Evolutionary conservation across 2,113 vertebrate species (phyloP).

Genomic region (Labrus mixtus): DNA sequence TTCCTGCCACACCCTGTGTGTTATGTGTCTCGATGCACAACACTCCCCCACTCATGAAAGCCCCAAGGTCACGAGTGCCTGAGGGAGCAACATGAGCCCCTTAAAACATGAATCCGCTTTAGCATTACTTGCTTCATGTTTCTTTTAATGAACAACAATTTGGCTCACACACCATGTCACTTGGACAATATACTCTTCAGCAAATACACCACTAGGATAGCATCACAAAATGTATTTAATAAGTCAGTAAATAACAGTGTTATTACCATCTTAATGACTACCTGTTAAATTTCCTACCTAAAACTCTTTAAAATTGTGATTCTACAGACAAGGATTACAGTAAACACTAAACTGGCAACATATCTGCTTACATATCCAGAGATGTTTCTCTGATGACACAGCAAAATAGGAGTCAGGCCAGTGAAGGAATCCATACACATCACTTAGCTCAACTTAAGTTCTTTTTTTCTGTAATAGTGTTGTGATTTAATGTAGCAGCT

Average conservation of each 20-base stretch:
- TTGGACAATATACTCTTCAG: background rate
- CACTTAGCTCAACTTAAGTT: background rate
- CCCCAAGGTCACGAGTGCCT: background rate
- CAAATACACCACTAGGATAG: background rate
- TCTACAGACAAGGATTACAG: background rate
- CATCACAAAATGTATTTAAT: background rate
- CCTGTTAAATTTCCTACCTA: background rate
- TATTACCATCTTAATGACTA: background rate
- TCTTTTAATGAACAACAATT: background rate
- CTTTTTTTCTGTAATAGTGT: background rate
- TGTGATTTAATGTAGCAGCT: background rate
- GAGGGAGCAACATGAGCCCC: background rate
- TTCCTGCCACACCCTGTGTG: background rate
- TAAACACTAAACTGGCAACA: background rate
- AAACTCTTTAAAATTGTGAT: background rate
- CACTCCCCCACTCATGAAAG: background rate
- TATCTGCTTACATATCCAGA: background rate
- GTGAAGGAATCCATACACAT: background rate
- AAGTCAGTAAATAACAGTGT: background rate
- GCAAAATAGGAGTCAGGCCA: background rate
- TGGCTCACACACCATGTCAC: background rate
- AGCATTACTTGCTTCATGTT: background rate
- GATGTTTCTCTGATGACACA: constrained; percentile 8
- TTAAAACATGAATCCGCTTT: background rate
- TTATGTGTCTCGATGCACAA: background rate